A percentile compares a stretch with the other conserved stretches of the same genome.
These are phyloP conservation scores for Asobara japonica DNA, from an alignment of 1,140 invertebrate genomes.

Conservation along the genomic window DNA sequence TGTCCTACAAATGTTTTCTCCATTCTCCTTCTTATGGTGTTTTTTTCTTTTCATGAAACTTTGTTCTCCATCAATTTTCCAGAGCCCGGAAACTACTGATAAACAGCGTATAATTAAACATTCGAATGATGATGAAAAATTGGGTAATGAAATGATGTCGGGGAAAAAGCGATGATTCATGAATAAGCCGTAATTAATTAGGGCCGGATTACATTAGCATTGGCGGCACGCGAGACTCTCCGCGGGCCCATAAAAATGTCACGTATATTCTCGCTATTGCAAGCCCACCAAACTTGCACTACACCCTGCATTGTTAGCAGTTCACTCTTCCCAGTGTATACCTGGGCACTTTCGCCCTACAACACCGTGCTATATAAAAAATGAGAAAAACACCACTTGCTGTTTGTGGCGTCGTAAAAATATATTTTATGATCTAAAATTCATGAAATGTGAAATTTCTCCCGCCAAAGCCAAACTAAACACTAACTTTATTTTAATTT, in stretches of 20 bases:
- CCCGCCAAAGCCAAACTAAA: not conserved
- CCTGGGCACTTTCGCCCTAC: not conserved
- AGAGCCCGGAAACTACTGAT: not conserved
- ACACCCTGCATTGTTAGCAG: constrained; percentile 35
- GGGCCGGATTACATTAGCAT: constrained; percentile 55
- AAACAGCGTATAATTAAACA: not conserved
- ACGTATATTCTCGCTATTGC: constrained; percentile 52
- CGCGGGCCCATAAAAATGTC: constrained; percentile 57
- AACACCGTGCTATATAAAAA: not conserved
- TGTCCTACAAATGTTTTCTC: not conserved
- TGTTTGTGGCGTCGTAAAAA: not conserved
- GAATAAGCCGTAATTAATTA: constrained; percentile 60
- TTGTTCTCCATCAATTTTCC: too few species aligned
- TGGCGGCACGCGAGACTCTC: constrained; percentile 55
- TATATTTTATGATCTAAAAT: constrained; percentile 9
- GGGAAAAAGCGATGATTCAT: constrained; percentile 52
- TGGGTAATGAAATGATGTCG: constrained; percentile 27
- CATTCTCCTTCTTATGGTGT: too few species aligned
- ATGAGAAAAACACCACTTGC: not conserved
- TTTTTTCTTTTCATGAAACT: too few species aligned
- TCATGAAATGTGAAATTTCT: not conserved
- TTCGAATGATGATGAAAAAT: not conserved
- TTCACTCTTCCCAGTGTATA: constrained; percentile 25
- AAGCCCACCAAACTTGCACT: constrained; percentile 22
- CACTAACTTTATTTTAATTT: not conserved